Conservation (phyloP, 2,113 vertebrate species). For the Caretta caretta region DNA sequence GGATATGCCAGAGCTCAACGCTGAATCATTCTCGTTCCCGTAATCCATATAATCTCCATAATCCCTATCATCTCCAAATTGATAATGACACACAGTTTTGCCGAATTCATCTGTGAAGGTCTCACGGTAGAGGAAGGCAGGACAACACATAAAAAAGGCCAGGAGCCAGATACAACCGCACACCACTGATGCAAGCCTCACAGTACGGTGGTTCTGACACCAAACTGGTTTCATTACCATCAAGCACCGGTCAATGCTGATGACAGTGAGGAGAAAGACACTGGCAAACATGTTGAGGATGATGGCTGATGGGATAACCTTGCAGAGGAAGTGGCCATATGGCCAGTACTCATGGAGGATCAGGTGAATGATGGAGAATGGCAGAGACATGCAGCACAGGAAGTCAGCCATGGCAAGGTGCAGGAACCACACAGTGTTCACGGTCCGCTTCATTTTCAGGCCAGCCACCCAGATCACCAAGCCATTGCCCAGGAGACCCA, state of each 20-base stretch:
- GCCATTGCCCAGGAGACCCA: constrained; percentile 83
- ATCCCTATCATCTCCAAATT: not conserved
- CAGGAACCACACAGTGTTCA: constrained; percentile 85
- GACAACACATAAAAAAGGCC: constrained; percentile 78
- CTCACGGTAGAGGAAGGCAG: constrained; percentile 77
- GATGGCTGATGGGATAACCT: constrained; percentile 78
- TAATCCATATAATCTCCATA: not conserved
- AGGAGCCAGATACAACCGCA: constrained; percentile 78
- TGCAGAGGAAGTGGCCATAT: constrained; percentile 82
- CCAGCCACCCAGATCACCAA: constrained; percentile 86
- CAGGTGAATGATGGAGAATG: constrained; percentile 78
- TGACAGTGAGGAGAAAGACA: constrained; percentile 79
- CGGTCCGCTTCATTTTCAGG: constrained; percentile 82
- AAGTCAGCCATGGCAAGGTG: constrained; percentile 86
- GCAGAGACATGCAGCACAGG: constrained; percentile 83
- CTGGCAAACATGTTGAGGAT: constrained; percentile 89
- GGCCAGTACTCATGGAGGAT: constrained; percentile 78
- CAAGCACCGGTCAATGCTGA: constrained; percentile 84
- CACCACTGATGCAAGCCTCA: not conserved
- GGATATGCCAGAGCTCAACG: not conserved
- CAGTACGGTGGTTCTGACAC: constrained; percentile 84
- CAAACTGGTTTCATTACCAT: constrained; percentile 83
- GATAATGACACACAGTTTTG: constrained; percentile 47
- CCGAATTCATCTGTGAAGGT: not conserved
- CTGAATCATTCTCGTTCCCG: not conserved